Conservation (phyloP, 2,888 invertebrate genomes). For the Limenitis arthemis region DNA sequence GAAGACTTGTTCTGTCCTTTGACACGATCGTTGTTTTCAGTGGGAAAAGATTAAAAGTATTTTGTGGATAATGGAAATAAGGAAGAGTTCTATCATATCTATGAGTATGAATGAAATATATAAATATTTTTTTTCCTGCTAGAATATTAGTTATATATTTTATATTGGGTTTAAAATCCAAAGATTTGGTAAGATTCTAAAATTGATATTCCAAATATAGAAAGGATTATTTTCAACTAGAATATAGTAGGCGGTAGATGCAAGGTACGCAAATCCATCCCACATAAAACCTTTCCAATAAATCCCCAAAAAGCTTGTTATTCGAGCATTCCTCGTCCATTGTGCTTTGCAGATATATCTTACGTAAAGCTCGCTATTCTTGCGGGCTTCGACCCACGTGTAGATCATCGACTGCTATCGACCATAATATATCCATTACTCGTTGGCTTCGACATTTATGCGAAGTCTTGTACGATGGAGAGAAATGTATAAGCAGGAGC, state of each 20-base stretch:
- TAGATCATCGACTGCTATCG: constrained; percentile 40
- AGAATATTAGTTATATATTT: too few species aligned
- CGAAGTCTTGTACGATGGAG: constrained; percentile 41
- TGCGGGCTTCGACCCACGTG: constrained; percentile 51
- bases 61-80: not conserved
- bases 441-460: constrained; percentile 42
- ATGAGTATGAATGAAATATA: not conserved
- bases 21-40: not conserved
- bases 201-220: not conserved
- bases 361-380: constrained; percentile 53
- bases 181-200: not conserved
- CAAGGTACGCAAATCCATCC: constrained; percentile 55
- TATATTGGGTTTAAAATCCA: too few species aligned
- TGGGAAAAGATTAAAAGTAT: not conserved
- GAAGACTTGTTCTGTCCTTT: constrained; percentile 8
- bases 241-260: constrained; percentile 30
- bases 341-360: constrained; percentile 67
- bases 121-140: too few species aligned
- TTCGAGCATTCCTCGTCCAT: constrained; percentile 62
- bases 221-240: constrained; percentile 12
- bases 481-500: constrained; percentile 40
- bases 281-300: constrained; percentile 69
- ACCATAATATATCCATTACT: constrained; percentile 50
- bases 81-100: not conserved
- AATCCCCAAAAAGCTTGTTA: constrained; percentile 71